Evolutionary conservation across 2,888 invertebrate genomes (phyloP), one percentile per base, ranked within the genome.

Genomic region (Spodoptera exigua): DNA sequence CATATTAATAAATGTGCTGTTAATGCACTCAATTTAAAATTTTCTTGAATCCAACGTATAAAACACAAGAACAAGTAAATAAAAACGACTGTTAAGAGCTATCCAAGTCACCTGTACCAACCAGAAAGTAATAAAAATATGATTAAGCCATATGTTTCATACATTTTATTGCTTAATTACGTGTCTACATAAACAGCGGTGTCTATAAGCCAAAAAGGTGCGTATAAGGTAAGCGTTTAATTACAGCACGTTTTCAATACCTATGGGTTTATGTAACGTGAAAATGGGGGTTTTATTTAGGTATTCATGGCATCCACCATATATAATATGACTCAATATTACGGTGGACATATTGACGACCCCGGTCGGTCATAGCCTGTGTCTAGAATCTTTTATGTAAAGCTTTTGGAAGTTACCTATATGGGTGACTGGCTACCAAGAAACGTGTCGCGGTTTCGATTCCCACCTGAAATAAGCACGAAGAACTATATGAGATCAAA

Each of bases 151-250:
- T 86, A 27, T 85, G 82, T 87, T 85, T 75, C 70, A 66, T 80
- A 69, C 61, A 86, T 86, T 80, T 87, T 89, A 89, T 88, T 81
- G 72, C 86, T 88, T 87, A 80, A 88, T 88, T 86, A 86, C 82
- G 78, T 81, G 82, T 76, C 53, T 64, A 76, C 78, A 84, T 85
- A 81, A 84, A 83, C 79, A 68, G 68, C 74, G 62, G 71, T 79
- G 71, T 78, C 70, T 76, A 74, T 63, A 69, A 61, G 44, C 39
- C 51, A 61, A 76, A 61, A 55, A 49, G 36, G 48, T 56, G 54
- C 21, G 43, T 60, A 58, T 51, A 45, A 27, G 47, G 41, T 47
- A 52, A 65, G 49, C 43, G 45, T 45, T 76, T 76, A 68, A 73
- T 70, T 70, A 70, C 58, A 51, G 48, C 21, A 35, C 35, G 48